These are phyloP conservation scores for Porites divaricata DNA, from an alignment of 92 coral and sea anemone species.

Conservation along the genomic window DNA sequence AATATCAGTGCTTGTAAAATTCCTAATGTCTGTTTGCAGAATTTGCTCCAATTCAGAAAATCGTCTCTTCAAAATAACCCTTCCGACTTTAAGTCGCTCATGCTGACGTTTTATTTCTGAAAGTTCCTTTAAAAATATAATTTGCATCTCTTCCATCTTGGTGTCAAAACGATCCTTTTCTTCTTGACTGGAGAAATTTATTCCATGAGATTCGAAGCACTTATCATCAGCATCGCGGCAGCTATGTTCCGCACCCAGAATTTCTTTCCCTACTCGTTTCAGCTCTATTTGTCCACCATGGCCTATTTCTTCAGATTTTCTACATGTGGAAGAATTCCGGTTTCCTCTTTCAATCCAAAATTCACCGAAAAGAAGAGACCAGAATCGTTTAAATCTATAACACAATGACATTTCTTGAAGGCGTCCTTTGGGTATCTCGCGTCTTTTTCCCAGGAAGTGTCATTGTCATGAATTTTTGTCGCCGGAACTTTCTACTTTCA, in stretches of 20 bases:
- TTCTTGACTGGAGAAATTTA: slow-evolving; percentile 68
- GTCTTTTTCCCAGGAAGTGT: slow-evolving; percentile 25
- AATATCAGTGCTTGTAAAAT: slow-evolving; percentile 46
- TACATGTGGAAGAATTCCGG: slow-evolving; percentile 16
- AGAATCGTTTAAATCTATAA: slow-evolving; percentile 72
- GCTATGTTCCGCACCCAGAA: slow-evolving; percentile 25
- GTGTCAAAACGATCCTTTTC: slow-evolving; percentile 79
- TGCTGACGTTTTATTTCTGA: slow-evolving; percentile 83
- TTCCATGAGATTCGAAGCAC: slow-evolving; percentile 69
- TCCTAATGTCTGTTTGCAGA: slow-evolving; percentile 65
- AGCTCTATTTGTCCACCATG: slow-evolving; percentile 22
- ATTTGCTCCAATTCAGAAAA: slow-evolving; percentile 85
- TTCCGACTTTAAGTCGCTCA: slow-evolving; percentile 73
- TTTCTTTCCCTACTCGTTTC: slow-evolving; percentile 23
- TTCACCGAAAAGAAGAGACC: slow-evolving; percentile 55
- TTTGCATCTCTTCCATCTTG: slow-evolving; percentile 86
- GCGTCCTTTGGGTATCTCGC: neutral
- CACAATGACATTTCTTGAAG: slow-evolving; percentile 76
- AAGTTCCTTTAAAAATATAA: slow-evolving; percentile 82
- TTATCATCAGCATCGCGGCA: slow-evolving; percentile 1
- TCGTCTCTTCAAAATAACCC: slow-evolving; percentile 62
- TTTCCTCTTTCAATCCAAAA: slow-evolving; percentile 23
- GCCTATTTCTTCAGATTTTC: slow-evolving; percentile 20
- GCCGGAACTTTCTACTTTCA: neutral
- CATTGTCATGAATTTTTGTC: slow-evolving; percentile 17